Conservation (phyloP, 2,113 vertebrate species). For the Phycodurus eques region DNA sequence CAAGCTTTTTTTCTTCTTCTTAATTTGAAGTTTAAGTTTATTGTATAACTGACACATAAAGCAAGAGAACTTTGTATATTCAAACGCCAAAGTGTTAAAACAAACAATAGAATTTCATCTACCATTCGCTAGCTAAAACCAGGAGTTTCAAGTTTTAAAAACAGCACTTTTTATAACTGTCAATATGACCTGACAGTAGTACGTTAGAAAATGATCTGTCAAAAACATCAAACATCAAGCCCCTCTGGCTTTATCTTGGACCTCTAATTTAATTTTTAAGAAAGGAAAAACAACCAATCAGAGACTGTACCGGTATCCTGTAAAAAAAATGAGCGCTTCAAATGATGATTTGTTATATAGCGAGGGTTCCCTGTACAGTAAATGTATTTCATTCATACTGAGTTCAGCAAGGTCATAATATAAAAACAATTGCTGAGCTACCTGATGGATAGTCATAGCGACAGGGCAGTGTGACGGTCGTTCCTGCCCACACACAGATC, state of each 20-base stretch:
- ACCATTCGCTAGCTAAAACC: no score
- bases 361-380: background rate
- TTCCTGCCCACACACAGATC: conserved; percentile 76
- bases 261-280: background rate
- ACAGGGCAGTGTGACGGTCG: conserved; percentile 72
- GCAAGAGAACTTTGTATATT: no score
- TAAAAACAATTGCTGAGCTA: conserved; percentile 17
- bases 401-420: background rate
- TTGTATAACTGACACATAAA: no score
- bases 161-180: no score
- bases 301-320: background rate
- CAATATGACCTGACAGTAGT: no score
- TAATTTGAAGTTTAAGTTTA: no score
- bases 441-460: conserved; percentile 73
- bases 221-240: background rate
- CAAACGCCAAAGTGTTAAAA: no score
- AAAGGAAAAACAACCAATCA: background rate
- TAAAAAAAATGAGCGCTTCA: background rate
- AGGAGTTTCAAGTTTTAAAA: no score
- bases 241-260: no score
- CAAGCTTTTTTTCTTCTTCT: no score
- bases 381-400: background rate
- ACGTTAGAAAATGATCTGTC: background rate
- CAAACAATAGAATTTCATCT: no score
- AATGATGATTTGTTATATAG: background rate